Conservation (phyloP, 2,888 invertebrate species). For the Iselma pallidipennis region DNA sequence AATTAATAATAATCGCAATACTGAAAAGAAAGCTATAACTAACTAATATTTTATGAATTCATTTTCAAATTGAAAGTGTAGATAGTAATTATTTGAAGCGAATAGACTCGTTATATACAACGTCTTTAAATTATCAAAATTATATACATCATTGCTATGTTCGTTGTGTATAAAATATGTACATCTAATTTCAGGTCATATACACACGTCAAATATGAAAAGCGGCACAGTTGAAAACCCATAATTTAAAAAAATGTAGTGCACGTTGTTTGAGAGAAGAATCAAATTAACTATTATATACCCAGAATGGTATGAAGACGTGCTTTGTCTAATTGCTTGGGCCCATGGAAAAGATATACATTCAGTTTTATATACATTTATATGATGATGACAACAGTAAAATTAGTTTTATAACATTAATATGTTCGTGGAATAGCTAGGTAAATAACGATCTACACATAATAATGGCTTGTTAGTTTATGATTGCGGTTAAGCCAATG, state of each 20-base stretch:
- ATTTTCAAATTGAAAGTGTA: no score
- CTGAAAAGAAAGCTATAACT: no score
- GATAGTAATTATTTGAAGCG: no score
- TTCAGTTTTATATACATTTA: conserved; percentile 17
- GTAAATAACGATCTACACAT: background rate
- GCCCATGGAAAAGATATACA: conserved; percentile 13
- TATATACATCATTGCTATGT: background rate
- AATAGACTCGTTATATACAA: background rate
- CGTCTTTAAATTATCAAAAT: background rate
- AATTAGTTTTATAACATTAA: conserved; percentile 18
- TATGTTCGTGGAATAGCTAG: background rate
- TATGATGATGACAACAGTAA: conserved; percentile 15
- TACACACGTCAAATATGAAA: conserved; percentile 28
- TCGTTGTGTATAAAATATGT: conserved; percentile 7
- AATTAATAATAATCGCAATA: no score
- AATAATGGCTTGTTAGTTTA: background rate
- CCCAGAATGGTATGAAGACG: conserved; percentile 20
- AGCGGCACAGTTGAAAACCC: conserved; percentile 24
- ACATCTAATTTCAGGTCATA: conserved; percentile 18
- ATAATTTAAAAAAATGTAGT: conserved; percentile 27
- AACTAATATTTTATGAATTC: no score
- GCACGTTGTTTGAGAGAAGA: conserved; percentile 11
- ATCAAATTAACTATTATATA: background rate
- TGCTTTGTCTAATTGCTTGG: conserved; percentile 22
- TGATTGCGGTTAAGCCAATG: background rate